Evolutionary conservation across 2,888 invertebrate species (phyloP).

Genomic region (Drosophila affinis): DNA sequence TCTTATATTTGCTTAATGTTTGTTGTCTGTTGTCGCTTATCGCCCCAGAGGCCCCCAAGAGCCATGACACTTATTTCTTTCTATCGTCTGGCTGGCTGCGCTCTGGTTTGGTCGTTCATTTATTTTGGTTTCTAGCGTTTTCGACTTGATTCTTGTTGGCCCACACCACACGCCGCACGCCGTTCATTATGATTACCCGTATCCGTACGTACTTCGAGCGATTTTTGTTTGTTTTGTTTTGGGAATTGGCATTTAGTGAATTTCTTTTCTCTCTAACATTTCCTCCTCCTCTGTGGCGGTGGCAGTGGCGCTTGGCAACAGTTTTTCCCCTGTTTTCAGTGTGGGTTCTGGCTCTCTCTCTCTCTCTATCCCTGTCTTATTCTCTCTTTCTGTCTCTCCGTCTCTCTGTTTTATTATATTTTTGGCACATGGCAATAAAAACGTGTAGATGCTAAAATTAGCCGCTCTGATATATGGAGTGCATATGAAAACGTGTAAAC

Average conservation of each 20-base stretch:
- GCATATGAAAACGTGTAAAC: constrained; percentile 19
- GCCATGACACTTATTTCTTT: constrained; percentile 39
- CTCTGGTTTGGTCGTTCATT: constrained; percentile 19
- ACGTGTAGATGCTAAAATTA: constrained; percentile 57
- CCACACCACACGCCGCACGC: neutral
- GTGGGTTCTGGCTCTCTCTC: constrained; percentile 3
- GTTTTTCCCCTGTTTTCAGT: constrained; percentile 14
- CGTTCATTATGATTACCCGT: constrained; percentile 14
- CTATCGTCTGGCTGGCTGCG: constrained; percentile 27
- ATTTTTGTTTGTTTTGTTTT: constrained; percentile 54
- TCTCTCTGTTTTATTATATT: constrained; percentile 24
- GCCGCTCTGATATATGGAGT: constrained; percentile 16
- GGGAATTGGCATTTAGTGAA: constrained; percentile 49
- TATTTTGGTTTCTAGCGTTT: constrained; percentile 56
- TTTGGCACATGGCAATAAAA: constrained; percentile 60
- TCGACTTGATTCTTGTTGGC: constrained; percentile 31
- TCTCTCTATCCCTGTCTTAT: neutral
- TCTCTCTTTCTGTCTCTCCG: constrained; percentile 15
- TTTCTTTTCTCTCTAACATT: constrained; percentile 22
- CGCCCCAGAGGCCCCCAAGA: constrained; percentile 20
- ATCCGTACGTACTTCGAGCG: constrained; percentile 2
- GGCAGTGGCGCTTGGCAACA: constrained; percentile 53
- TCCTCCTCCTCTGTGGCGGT: constrained; percentile 10
- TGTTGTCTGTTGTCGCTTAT: constrained; percentile 40
- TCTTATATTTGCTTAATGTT: constrained; percentile 23